phyloP scores from a whole-genome alignment of 2,888 invertebrate species.

The Neocrepidodera transversa region DNA sequence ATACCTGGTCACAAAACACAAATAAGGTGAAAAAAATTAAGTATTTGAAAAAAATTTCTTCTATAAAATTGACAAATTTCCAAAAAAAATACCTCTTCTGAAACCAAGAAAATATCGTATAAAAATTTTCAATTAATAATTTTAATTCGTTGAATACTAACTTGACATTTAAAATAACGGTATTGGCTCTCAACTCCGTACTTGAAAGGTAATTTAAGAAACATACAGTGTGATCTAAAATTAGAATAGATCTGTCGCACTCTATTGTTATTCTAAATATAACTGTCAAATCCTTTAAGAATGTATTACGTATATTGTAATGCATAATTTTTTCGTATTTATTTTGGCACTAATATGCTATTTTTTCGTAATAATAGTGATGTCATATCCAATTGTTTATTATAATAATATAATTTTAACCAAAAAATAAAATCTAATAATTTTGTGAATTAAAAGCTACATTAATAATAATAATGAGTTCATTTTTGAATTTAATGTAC shows the following conservation, averaged over 20 bases:
- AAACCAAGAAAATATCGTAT: neutral
- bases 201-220: slow-evolving; percentile 26
- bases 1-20: no score
- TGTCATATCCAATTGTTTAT: no score
- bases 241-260: slow-evolving; percentile 33
- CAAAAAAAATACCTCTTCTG: no score
- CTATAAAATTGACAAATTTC: no score
- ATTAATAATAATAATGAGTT: slow-evolving; percentile 12
- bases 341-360: slow-evolving; percentile 28
- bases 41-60: no score
- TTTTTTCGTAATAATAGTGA: no score
- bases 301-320: slow-evolving; percentile 24
- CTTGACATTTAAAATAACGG: slow-evolving; percentile 10
- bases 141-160: neutral
- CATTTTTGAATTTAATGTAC: slow-evolving; percentile 11
- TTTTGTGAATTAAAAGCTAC: neutral
- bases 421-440: no score
- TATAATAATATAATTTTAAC: no score
- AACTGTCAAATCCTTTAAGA: slow-evolving; percentile 28
- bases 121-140: neutral
- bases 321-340: slow-evolving; percentile 19
- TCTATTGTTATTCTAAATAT: slow-evolving; percentile 43
- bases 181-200: slow-evolving; percentile 29
- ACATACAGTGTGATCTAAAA: slow-evolving; percentile 34
- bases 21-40: no score